Percentiles rank a stretch among this genome's conserved stretches.
Conservation (phyloP, 2,888 invertebrate species). For the Dione vanillae region DNA sequence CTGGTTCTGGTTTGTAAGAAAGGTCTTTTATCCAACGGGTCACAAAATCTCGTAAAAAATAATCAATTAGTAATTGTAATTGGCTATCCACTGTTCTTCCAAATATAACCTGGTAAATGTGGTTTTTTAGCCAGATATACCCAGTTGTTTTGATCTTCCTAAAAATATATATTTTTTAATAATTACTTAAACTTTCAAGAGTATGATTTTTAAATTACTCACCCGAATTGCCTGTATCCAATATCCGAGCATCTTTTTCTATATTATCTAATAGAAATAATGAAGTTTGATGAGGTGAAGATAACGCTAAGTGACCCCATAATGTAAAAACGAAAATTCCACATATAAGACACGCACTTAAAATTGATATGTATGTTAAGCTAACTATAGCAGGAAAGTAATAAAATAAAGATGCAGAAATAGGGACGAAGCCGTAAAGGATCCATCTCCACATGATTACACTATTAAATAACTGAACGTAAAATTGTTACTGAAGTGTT, state of each 20-base stretch:
- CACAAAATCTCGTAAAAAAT: constrained; percentile 91
- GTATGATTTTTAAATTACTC: constrained; percentile 41
- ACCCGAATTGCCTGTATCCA: constrained; percentile 87
- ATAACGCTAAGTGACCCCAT: constrained; percentile 86
- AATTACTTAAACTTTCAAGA: constrained; percentile 9
- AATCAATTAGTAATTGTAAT: constrained; percentile 92
- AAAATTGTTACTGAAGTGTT: constrained; percentile 31
- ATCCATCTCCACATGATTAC: constrained; percentile 67
- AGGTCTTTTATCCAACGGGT: constrained; percentile 89
- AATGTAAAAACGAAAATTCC: constrained; percentile 72
- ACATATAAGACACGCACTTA: constrained; percentile 62
- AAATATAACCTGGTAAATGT: constrained; percentile 90
- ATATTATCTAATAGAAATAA: constrained; percentile 84
- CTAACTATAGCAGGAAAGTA: constrained; percentile 68
- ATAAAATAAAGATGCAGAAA: constrained; percentile 64
- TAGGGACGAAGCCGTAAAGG: constrained; percentile 56
- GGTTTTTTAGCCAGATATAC: constrained; percentile 70
- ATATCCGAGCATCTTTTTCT: constrained; percentile 85
- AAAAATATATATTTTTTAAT: constrained; percentile 36
- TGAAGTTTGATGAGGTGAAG: constrained; percentile 86
- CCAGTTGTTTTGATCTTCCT: constrained; percentile 78
- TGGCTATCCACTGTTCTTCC: constrained; percentile 93
- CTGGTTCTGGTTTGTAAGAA: constrained; percentile 87
- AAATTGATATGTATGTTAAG: constrained; percentile 61
- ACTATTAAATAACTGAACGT: constrained; percentile 25